Conservation (phyloP, 2,888 invertebrate species). For the Cepaea hortensis region DNA sequence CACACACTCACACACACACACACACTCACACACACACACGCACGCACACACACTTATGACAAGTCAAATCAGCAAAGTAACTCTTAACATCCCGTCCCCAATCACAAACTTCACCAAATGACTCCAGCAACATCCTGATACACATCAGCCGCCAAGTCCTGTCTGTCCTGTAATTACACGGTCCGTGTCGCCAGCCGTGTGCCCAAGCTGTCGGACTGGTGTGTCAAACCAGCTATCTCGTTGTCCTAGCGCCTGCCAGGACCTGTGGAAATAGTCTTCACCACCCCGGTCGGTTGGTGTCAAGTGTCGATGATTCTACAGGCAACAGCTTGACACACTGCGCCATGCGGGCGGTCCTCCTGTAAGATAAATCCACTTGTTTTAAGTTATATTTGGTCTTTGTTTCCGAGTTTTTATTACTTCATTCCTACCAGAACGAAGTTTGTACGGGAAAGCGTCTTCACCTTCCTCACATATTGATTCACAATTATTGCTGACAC, state of each 20-base stretch:
- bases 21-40: too few species aligned
- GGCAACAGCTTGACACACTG: background rate
- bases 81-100: too few species aligned
- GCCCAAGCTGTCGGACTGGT: background rate
- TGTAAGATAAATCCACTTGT: background rate
- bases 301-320: background rate
- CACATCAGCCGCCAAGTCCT: background rate
- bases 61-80: too few species aligned
- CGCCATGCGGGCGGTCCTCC: background rate
- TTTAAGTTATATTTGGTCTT: background rate
- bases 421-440: too few species aligned
- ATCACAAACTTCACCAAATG: too few species aligned
- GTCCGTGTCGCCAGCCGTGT: background rate
- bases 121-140: background rate
- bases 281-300: background rate
- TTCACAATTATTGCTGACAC: too few species aligned
- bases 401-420: background rate
- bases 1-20: background rate
- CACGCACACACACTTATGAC: too few species aligned
- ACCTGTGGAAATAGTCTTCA: background rate
- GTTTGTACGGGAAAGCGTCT: too few species aligned
- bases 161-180: slow-evolving; percentile 6
- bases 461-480: too few species aligned
- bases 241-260: slow-evolving; percentile 17
- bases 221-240: background rate